Evolutionary conservation across 2,113 vertebrate genomes (phyloP).

Genomic region (Pycnonotus jocosus): DNA sequence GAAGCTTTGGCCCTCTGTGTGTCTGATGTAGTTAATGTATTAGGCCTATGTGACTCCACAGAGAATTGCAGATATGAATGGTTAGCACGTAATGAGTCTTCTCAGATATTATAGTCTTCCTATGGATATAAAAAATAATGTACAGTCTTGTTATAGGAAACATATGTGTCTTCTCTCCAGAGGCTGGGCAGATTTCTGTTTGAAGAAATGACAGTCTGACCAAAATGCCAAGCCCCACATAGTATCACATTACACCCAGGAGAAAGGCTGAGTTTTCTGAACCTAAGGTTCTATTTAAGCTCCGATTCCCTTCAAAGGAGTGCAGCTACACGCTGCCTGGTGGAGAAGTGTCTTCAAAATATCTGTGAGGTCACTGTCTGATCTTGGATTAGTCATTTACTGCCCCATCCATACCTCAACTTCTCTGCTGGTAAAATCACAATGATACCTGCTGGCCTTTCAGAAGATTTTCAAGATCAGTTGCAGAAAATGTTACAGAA

Average conservation of each 20-base stretch:
- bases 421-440: background rate
- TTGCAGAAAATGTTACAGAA: background rate
- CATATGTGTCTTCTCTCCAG: slow-evolving; percentile 50
- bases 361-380: slow-evolving; percentile 35
- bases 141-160: slow-evolving; percentile 57
- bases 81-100: slow-evolving; percentile 34
- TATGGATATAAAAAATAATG: slow-evolving; percentile 14
- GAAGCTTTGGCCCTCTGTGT: background rate
- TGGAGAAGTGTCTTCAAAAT: slow-evolving; percentile 36
- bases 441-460: background rate
- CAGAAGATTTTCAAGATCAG: background rate
- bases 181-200: slow-evolving; percentile 48
- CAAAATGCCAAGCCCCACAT: slow-evolving; percentile 39
- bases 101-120: slow-evolving; percentile 39
- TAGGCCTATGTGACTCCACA: background rate
- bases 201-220: slow-evolving; percentile 57
- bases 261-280: slow-evolving; percentile 39
- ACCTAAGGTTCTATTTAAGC: slow-evolving; percentile 23
- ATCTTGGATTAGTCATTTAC: slow-evolving; percentile 8
- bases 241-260: slow-evolving; percentile 56
- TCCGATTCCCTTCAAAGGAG: slow-evolving; percentile 31
- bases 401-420: background rate
- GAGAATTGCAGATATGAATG: slow-evolving; percentile 23
- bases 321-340: slow-evolving; percentile 38
- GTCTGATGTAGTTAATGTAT: background rate